Evolutionary conservation across 2,888 invertebrate genomes (phyloP), one percentile per base, ranked within the genome.

Genomic region (Barypeithes pellucidus): DNA sequence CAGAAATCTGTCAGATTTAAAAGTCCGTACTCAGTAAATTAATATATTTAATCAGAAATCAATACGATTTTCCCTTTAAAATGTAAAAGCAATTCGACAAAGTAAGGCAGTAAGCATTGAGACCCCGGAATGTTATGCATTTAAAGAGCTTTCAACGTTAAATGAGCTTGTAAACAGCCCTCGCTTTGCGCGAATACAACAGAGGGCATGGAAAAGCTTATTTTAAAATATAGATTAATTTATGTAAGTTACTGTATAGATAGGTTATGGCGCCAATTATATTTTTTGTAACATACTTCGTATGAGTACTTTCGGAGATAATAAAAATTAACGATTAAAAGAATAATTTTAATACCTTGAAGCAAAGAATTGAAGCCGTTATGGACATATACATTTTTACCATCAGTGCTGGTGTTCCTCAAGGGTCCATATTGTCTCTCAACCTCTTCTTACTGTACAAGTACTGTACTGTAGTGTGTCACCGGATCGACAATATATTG

Each of bases 131-230:
- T 82, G 83, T 84, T 83, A 84, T 84, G 84, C 85, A 85, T 85
- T 84, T 85, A 84, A 84, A 84, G 82, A 82, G 83, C 81, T 82
- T 82, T 81, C 82, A 83, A 83, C 82, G 80, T 80, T 80, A 83
- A 84, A 84, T 83, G 83, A 82, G 84, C 82, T 80, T 83, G 84
- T 84, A 84, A 83, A 84, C 82, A 83, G 82, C 77, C 79, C 79
- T 74, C 67, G 61, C 41, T 62, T n/a, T 57, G 20, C 22, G 29
- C 33, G 57, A 54, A 63, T 59, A 57, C 72, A 67, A 67, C 67
- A 22, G 54, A 11, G 33, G 12, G 36, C 18, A 11, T 20, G 29
- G 18, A 65, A 62, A 62, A 50, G 39, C 50, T 39, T 50, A 52
- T 52, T 65, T 16, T 57, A 4, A 18, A 29, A 33, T 3, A 57